A percentile compares a stretch with the other conserved stretches of the same genome.
phyloP scores from a whole-genome alignment of 2,113 vertebrate genomes.

The Tragelaphus buxtoni region DNA sequence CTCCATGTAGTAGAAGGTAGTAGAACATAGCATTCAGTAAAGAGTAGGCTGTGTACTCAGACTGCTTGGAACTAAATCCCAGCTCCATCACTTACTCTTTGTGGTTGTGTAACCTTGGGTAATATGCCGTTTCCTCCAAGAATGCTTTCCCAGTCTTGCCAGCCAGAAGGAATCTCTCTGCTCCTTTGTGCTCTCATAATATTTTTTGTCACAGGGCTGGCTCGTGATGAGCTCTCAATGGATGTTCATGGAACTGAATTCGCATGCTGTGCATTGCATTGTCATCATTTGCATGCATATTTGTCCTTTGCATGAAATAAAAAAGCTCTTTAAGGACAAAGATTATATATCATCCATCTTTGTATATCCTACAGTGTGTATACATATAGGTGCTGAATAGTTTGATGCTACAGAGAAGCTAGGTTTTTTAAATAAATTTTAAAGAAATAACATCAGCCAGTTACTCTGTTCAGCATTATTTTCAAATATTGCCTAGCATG shows the following conservation, averaged over 20 bases:
- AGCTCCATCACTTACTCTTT: neutral
- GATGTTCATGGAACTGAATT: neutral
- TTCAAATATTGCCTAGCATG: conserved; percentile 39
- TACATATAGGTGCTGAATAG: neutral
- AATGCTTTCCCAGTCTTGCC: neutral
- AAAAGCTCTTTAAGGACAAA: neutral
- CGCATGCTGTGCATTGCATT: neutral
- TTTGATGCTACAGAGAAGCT: conserved; percentile 7
- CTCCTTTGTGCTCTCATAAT: neutral
- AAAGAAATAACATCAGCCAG: neutral
- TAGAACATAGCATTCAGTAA: neutral
- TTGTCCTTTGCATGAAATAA: neutral
- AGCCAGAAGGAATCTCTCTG: neutral
- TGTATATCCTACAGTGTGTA: neutral
- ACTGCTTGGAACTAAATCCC: neutral
- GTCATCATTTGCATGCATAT: neutral
- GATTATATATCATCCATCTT: neutral
- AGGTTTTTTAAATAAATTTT: neutral
- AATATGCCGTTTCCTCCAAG: neutral
- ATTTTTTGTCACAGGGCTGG: neutral
- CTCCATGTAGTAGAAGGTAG: neutral
- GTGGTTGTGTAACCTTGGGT: neutral
- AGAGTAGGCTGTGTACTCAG: neutral
- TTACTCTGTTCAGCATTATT: conserved; percentile 25
- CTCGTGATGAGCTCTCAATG: neutral